Base-by-base conservation (phyloP, 92 coral and sea anemone species). In the Phenganax subtilis region DNA sequence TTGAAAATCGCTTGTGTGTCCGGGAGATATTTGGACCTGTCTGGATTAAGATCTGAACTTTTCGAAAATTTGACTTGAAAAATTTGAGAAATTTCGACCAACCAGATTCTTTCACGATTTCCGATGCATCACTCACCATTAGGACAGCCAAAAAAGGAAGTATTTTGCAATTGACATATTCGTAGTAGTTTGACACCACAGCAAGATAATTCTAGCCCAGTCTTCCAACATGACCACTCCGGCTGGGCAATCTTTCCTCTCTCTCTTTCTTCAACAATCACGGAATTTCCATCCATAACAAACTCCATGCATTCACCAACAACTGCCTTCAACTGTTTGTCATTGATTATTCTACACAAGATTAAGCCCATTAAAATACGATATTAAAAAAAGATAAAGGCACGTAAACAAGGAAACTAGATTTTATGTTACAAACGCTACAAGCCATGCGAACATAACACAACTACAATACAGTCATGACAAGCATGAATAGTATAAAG, bases 191-290 rank as follows among this genome's bases (percentile, higher is more conserved):
- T 94, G 37, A 94, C 96, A 12, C 98, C 98, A 84, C 87, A 94
- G 84, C 98, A 94, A 12, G 98, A 87, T 75, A 94, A 57, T 84
- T 94, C 98, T 56, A 94, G 85, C 27, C 98, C 98, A 82, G 97
- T 90, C 92, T 94, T 94, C 98, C 98, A 94, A 85, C 98, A 94
- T 16, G 98, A 92, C 98, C 97, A 94, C 87, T 94, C 98, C 15
- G 92, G 97, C 72, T 90, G 92, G 0, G 97, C 88, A 51, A 90
- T 90, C 16, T 86, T 85, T 2, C 91, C 85, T 9, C 90, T 79
- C 82, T 90, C 92, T 37, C 88, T 92, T 47, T 87, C 87, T 81
- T 94, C 97, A 17, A 89, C 87, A 9, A 86, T 91, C 17, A 84
- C 90, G 17, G 87, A 88, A 12, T 86, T 90, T 0, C 92, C 92